Base-by-base conservation (phyloP, 2,888 invertebrate genomes). In the Chorisops tibialis region DNA sequence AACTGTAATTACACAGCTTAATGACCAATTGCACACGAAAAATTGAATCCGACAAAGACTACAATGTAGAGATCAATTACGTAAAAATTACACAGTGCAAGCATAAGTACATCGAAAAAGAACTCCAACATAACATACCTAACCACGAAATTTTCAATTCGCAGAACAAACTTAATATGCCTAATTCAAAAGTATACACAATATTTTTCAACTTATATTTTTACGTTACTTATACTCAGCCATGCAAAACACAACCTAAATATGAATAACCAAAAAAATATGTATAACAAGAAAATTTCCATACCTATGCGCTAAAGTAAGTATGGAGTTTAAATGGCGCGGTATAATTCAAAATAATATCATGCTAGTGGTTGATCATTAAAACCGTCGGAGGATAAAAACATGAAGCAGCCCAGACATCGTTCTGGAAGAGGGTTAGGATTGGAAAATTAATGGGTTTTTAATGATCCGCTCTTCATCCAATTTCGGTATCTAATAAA, bases 391-490 rank as follows among this genome's bases (percentile, higher is more conserved):
- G 43, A 43, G 43, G 45, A 56, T 56, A 45, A 56, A 56, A 56
- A 56, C 56, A 56, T 11, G 43, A 35, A 43, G 30, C 56, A 56
- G 56, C 30, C 54, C 45, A 45, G 45, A 56, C 56, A 56, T 30
- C 30, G 30, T 30, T 30, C 30, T 5, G 30, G 2, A 30, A 30
- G 30, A 24, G 16, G 45, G 6, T n/a, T 12, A 22, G 24, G 22
- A 41, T 30, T n/a, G 41, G 39, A 54, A 54, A 52, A 65, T 63
- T 61, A 65, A 65, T 65, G 65, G 65, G 54, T 63, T 65, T 65
- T 65, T 65, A 65, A 65, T 65, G 65, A 63, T 63, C 63, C 56
- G 43, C 56, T 65, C 60, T 52, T 63, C 65, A 58, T 65, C 61
- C 61, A 58, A 59, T 65, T 63, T 56, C 43, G 58, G 61, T 65